phyloP scores from a whole-genome alignment of 2,888 invertebrate species.

The Drosophila niveifrons region DNA sequence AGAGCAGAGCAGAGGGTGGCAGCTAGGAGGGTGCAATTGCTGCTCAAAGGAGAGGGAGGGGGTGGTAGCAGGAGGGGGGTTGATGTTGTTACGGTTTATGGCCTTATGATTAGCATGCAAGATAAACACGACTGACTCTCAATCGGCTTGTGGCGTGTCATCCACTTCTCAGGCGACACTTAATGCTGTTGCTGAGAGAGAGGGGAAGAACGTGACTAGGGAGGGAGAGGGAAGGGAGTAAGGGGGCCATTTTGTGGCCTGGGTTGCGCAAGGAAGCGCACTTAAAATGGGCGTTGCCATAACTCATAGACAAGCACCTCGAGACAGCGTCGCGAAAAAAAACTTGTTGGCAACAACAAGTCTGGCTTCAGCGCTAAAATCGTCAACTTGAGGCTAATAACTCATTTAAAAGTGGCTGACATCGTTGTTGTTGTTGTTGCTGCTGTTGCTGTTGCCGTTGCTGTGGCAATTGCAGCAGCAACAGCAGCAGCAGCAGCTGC shows the following conservation, averaged over 20 bases:
- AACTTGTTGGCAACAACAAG: slow-evolving; percentile 34
- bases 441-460: slow-evolving; percentile 11
- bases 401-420: slow-evolving; percentile 77
- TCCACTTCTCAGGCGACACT: slow-evolving; percentile 12
- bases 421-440: slow-evolving; percentile 48
- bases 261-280: slow-evolving; percentile 44
- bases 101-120: slow-evolving; percentile 76
- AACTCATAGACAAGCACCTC: slow-evolving; percentile 42
- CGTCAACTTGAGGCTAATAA: slow-evolving; percentile 76
- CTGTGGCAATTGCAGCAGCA: slow-evolving; percentile 43
- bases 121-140: slow-evolving; percentile 63
- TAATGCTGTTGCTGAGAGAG: not conserved
- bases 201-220: not conserved
- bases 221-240: not conserved
- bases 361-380: slow-evolving; percentile 53
- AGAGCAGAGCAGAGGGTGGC: not conserved
- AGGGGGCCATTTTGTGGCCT: slow-evolving; percentile 46
- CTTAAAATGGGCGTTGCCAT: slow-evolving; percentile 68
- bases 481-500: slow-evolving; percentile 37
- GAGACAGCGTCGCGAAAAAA: slow-evolving; percentile 10
- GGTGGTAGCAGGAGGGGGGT: not conserved
- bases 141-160: slow-evolving; percentile 51
- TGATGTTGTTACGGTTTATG: slow-evolving; percentile 32
- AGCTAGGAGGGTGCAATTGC: slow-evolving; percentile 1
- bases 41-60: not conserved